A percentile compares a stretch with the other conserved stretches of the same genome.
phyloP scores from a whole-genome alignment of 2,797 vertebrate species.

The Sternarchorhynchus goeldii region DNA sequence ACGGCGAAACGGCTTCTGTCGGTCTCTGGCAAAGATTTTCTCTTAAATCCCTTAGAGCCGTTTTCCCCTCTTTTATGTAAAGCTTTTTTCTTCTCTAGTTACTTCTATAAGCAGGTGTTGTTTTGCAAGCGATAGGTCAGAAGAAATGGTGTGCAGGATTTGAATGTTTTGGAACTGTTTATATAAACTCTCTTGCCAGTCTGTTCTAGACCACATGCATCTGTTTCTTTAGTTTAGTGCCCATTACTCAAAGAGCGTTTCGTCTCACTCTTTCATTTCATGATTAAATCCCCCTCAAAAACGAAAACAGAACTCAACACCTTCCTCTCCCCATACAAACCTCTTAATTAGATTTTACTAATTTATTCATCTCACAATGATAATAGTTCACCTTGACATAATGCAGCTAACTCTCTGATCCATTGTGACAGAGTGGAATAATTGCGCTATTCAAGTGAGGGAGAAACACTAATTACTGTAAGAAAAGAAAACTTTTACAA shows the following conservation, averaged over 20 bases:
- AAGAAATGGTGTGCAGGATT: not conserved
- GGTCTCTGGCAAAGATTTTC: constrained; percentile 10
- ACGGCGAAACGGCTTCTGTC: constrained; percentile 57
- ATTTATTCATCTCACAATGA: constrained; percentile 75
- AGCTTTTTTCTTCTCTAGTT: not conserved
- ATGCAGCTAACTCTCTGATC: constrained; percentile 64
- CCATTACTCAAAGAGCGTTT: not conserved
- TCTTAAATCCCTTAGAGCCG: not conserved
- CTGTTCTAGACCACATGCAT: not conserved
- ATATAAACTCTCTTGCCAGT: not conserved
- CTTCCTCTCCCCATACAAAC: constrained; percentile 25
- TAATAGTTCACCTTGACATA: constrained; percentile 75
- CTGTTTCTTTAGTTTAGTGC: not conserved
- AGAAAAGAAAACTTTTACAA: constrained; percentile 4
- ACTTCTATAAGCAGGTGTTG: not conserved
- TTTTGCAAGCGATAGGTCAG: not conserved
- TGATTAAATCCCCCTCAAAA: not conserved
- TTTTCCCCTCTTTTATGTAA: not conserved
- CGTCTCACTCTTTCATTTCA: constrained; percentile 1
- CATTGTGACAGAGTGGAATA: constrained; percentile 60
- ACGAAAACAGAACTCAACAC: constrained; percentile 11
- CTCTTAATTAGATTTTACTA: constrained; percentile 69
- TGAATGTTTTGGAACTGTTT: not conserved
- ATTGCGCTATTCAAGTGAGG: constrained; percentile 56
- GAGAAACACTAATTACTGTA: constrained; percentile 38